Evolutionary conservation across 1,140 invertebrate species (phyloP).

Genomic region (Drosophila ananassae): DNA sequence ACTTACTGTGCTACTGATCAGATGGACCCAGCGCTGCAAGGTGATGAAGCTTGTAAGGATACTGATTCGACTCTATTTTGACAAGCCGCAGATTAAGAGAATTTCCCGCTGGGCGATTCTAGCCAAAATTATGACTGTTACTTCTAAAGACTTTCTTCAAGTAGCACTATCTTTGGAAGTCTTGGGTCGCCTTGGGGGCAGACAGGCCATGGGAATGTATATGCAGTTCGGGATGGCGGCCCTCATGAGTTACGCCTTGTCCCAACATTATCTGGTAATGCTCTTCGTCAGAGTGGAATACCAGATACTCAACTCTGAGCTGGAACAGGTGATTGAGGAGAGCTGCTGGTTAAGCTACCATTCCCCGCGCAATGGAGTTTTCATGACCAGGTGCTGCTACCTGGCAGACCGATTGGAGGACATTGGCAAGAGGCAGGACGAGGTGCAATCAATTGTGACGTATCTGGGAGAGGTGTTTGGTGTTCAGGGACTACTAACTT

Average conservation of each 20-base stretch:
- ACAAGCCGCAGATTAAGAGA: constrained; percentile 16
- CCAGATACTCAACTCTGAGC: constrained; percentile 18
- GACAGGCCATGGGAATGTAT: background rate
- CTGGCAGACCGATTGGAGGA: constrained; percentile 30
- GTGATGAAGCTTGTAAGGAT: constrained; percentile 5
- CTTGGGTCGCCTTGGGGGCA: background rate
- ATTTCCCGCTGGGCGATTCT: constrained; percentile 14
- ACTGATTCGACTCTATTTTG: background rate
- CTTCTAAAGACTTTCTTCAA: constrained; percentile 4
- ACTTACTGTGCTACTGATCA: background rate
- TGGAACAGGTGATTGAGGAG: constrained; percentile 14
- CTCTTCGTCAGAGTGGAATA: constrained; percentile 16
- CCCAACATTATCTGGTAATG: constrained; percentile 14
- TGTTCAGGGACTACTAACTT: constrained; percentile 15
- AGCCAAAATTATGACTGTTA: background rate
- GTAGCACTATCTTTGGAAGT: background rate
- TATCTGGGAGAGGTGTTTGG: background rate
- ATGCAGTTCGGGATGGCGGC: constrained; percentile 6
- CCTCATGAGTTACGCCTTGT: constrained; percentile 7
- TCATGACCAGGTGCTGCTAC: constrained; percentile 34
- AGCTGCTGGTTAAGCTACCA: background rate
- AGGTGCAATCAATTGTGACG: constrained; percentile 3
- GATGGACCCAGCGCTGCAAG: constrained; percentile 4
- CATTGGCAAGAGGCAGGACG: constrained; percentile 8
- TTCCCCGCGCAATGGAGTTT: background rate